Percentiles rank a stretch among this genome's conserved stretches.
Evolutionary conservation across 1,140 invertebrate genomes (phyloP).

Genomic region (Gonioctena quinquepunctata): DNA sequence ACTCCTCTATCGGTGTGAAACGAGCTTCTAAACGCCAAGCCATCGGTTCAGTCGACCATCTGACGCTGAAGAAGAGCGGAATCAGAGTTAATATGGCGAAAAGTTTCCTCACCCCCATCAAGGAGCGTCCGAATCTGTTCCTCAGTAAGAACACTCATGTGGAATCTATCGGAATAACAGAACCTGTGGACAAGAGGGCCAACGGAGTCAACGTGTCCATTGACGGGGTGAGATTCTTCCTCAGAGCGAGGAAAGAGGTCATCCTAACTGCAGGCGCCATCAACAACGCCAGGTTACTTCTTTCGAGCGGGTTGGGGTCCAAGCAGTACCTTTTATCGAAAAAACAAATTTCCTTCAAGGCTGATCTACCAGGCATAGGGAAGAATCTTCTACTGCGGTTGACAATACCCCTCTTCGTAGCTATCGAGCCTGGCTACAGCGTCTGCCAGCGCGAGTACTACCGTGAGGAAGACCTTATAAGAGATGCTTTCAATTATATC

Average conservation of each 20-base stretch:
- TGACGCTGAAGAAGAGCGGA: constrained; percentile 56
- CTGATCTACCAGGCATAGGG: constrained; percentile 60
- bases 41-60: constrained; percentile 53
- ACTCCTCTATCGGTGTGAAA: constrained; percentile 43
- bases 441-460: constrained; percentile 19
- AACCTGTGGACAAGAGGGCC: constrained; percentile 58
- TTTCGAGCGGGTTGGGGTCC: constrained; percentile 79
- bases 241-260: constrained; percentile 65
- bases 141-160: constrained; percentile 67
- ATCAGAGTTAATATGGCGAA: constrained; percentile 66
- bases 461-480: constrained; percentile 26
- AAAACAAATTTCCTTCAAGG: constrained; percentile 47
- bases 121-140: constrained; percentile 68
- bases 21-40: constrained; percentile 43
- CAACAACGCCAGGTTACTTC: constrained; percentile 77
- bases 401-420: constrained; percentile 37
- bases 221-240: constrained; percentile 43
- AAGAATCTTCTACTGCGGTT: constrained; percentile 61
- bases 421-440: constrained; percentile 8
- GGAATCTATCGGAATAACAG: constrained; percentile 36
- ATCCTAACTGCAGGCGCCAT: constrained; percentile 74
- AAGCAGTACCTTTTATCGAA: constrained; percentile 58
- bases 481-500: constrained; percentile 34
- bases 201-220: constrained; percentile 56
- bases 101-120: constrained; percentile 64